Conservation (phyloP, 2,797 vertebrate species). For the Anguilla pacifica region DNA sequence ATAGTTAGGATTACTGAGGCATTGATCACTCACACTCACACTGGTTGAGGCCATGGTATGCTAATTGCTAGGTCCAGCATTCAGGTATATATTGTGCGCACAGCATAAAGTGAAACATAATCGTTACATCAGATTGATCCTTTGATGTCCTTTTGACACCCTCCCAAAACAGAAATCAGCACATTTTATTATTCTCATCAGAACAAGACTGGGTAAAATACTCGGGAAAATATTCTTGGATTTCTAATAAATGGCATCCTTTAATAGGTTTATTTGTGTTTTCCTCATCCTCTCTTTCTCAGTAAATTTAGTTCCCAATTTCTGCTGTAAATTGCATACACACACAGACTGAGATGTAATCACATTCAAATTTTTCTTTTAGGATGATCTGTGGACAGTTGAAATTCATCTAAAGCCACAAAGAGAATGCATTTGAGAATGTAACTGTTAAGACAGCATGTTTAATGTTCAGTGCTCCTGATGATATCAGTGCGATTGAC, state of each 20-base stretch:
- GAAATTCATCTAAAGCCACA: neutral
- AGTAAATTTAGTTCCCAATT: neutral
- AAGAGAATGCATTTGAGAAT: neutral
- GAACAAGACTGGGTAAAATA: neutral
- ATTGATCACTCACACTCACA: neutral
- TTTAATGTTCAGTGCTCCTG: neutral
- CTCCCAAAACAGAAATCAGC: neutral
- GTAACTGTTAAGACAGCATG: neutral
- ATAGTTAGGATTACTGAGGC: too few relatives aligned
- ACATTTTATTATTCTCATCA: neutral
- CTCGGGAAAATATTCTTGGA: neutral
- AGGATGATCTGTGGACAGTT: neutral
- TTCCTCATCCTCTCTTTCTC: neutral
- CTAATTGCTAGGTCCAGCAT: neutral
- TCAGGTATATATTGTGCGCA: constrained; percentile 6
- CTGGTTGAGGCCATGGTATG: neutral
- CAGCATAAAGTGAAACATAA: constrained; percentile 23
- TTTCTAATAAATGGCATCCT: neutral
- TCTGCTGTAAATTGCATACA: neutral
- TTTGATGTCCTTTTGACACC: too few relatives aligned
- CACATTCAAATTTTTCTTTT: neutral
- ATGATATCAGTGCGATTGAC: too few relatives aligned
- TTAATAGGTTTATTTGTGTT: neutral
- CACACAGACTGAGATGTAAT: neutral
- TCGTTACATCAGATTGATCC: constrained; percentile 1